Percentiles rank a stretch among this genome's conserved stretches.
Evolutionary conservation across 2,888 invertebrate genomes (phyloP).

Genomic region (Drosophila koepferae): DNA sequence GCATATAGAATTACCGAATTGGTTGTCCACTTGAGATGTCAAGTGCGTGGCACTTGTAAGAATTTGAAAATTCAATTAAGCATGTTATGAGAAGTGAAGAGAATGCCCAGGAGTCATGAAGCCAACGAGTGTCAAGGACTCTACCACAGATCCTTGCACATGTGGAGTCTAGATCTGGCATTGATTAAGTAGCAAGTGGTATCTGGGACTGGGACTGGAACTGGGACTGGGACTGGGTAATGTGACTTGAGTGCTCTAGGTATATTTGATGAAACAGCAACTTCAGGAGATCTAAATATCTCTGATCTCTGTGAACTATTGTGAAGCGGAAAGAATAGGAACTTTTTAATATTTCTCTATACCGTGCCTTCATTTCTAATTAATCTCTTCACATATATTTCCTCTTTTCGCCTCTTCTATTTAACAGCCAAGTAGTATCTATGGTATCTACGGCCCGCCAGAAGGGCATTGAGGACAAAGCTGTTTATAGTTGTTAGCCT

Average conservation of each 20-base stretch:
- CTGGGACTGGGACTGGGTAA: not conserved
- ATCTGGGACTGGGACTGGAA: not conserved
- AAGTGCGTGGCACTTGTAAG: constrained; percentile 52
- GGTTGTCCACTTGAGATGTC: constrained; percentile 41
- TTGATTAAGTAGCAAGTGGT: constrained; percentile 23
- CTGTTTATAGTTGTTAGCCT: constrained; percentile 57
- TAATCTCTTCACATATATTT: not conserved
- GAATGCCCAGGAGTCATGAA: constrained; percentile 11
- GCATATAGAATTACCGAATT: constrained; percentile 32
- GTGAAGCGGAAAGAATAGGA: not conserved
- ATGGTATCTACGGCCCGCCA: constrained; percentile 40
- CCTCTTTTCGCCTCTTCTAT: not conserved
- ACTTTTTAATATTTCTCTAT: no score
- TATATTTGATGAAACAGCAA: not conserved
- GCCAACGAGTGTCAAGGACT: constrained; percentile 16
- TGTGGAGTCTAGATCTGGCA: constrained; percentile 13
- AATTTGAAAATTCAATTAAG: constrained; percentile 51
- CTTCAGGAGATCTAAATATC: not conserved
- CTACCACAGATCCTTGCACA: constrained; percentile 30
- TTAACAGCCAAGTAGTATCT: constrained; percentile 6
- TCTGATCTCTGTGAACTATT: not conserved
- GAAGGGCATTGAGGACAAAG: constrained; percentile 58
- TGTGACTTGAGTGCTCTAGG: not conserved
- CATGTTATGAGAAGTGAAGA: constrained; percentile 6
- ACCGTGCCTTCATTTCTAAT: not conserved